Percentiles rank a stretch among this genome's conserved stretches.
These are phyloP conservation scores for Leucosticte australis DNA, from an alignment of 2,113 vertebrate species.

Conservation along the genomic window DNA sequence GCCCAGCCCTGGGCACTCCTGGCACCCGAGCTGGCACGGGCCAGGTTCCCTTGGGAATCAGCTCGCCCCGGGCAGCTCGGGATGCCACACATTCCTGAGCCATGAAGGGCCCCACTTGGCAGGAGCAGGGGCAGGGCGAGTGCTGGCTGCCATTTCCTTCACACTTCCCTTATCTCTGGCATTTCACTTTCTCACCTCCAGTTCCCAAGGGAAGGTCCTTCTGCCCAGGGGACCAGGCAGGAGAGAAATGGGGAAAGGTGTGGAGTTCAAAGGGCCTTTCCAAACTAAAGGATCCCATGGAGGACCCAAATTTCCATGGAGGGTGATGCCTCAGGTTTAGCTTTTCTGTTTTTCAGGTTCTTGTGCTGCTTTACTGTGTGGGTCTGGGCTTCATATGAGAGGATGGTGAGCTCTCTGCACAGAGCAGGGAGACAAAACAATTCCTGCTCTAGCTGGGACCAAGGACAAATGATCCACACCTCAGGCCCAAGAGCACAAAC, in stretches of 20 bases:
- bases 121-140: background rate
- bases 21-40: background rate
- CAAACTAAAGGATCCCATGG: background rate
- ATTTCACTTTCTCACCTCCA: conserved; percentile 50
- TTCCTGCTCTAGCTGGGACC: no score
- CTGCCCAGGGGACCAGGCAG: background rate
- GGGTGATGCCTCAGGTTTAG: background rate
- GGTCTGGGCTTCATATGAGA: background rate
- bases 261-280: background rate
- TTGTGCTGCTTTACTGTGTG: background rate
- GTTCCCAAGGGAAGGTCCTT: conserved; percentile 4
- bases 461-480: no score
- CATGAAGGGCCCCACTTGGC: background rate
- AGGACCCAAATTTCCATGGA: background rate
- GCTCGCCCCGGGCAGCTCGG: background rate
- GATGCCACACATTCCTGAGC: conserved; percentile 54
- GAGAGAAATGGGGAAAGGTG: background rate
- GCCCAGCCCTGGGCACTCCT: background rate
- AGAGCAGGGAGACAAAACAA: no score
- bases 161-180: conserved; percentile 39
- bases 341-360: background rate
- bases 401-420: background rate
- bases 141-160: background rate
- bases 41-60: background rate
- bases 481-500: no score